These are phyloP conservation scores for Clarias magur DNA, from an alignment of 2,113 vertebrate genomes.

Conservation along the genomic window DNA sequence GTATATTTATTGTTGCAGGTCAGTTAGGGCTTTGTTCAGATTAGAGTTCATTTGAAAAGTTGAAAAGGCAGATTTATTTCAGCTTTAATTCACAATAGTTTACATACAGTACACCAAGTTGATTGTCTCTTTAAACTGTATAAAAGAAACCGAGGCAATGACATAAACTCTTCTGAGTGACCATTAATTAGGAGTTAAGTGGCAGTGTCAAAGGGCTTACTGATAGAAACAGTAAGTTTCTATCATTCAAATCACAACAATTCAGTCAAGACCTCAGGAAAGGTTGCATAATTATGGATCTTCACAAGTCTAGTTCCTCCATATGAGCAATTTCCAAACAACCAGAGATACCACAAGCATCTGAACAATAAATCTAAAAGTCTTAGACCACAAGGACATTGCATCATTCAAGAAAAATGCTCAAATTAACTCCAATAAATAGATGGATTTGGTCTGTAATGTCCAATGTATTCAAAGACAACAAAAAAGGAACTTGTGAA, in stretches of 20 bases:
- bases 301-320: background rate
- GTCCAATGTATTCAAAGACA: background rate
- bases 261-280: background rate
- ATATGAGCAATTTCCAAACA: background rate
- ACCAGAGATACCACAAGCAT: background rate
- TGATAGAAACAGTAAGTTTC: too few relatives aligned
- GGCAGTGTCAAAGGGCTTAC: background rate
- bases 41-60: background rate
- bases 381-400: background rate
- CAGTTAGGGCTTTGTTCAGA: background rate
- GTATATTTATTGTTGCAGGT: background rate
- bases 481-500: background rate
- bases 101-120: background rate
- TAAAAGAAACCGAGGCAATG: background rate
- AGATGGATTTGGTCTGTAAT: background rate
- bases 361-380: background rate
- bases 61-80: background rate
- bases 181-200: background rate
- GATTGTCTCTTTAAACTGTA: background rate
- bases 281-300: background rate
- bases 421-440: background rate
- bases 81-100: background rate
- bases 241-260: too few relatives aligned
- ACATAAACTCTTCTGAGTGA: background rate
- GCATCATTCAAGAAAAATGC: background rate